Base-by-base conservation (phyloP, 2,113 vertebrate species). In the Oreocharis arfaki region DNA sequence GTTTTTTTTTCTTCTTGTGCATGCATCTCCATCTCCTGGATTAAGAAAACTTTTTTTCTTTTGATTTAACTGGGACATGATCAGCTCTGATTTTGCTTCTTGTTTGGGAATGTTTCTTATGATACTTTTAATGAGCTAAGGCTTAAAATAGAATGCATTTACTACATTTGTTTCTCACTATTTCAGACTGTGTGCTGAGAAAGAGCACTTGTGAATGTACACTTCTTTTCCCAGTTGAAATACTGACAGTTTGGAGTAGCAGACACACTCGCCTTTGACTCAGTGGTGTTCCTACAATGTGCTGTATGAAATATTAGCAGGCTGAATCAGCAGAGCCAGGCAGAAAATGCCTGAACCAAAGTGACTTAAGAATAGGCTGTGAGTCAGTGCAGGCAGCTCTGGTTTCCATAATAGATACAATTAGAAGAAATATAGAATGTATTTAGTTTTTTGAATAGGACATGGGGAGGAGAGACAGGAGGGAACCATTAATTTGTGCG, bases 341-440 rank as follows among this genome's bases (percentile, higher is more conserved):
- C 93, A 91, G 87, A 86, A 92, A 92, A 76, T 84, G 85, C 60
- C 69, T 95, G 94, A 95, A 81, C 68, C 30, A 24, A 93, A 90
- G 84, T 70, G 47, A 82, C 75, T 96, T 67, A 93, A 96, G 95
- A 82, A 92, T 30, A 94, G 95, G 44, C 92, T 91, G 46, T 93
- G 92, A 95, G 94, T 92, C 91, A 83, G 88, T 57, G 68, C 87
- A 21, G 35, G 44, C 75, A 70, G 88, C 68, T 96, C 89, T 81
- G 86, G 57, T 97, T 96, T 95, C 86, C 60, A 77, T 93, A 94
- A 96, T 42, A 92, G 84, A 81, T 64, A 88, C 90, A 95, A 93
- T 93, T 93, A 96, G 88, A 84, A 95, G 76, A 95, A 90, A 84
- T 88, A 90, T 2, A 83, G 46, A 75, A 91, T 46, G 67, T 69